Conservation (phyloP, 1,140 invertebrate species). For the Caenorhabditis briggsae region DNA sequence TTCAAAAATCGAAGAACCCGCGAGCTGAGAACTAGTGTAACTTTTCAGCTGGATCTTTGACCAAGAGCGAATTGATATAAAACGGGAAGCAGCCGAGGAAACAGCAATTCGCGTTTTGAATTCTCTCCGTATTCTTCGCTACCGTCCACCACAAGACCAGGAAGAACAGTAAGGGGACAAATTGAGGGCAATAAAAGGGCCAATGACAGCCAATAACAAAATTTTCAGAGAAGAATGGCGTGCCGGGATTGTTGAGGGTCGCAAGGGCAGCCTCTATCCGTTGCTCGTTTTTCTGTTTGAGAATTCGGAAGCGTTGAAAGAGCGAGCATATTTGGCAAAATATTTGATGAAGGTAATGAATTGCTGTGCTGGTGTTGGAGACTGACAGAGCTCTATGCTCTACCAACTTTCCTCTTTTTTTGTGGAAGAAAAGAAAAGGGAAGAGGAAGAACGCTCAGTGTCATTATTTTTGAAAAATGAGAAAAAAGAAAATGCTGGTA, state of each 20-base stretch:
- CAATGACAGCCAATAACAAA: background rate
- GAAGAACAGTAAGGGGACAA: slow-evolving; percentile 42
- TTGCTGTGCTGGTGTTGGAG: background rate
- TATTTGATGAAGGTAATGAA: slow-evolving; percentile 61
- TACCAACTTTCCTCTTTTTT: background rate
- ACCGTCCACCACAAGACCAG: slow-evolving; percentile 22
- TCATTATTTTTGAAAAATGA: slow-evolving; percentile 51
- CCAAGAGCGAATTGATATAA: slow-evolving; percentile 2
- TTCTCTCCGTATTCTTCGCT: slow-evolving; percentile 17
- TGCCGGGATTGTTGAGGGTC: slow-evolving; percentile 57
- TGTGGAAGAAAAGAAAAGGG: background rate
- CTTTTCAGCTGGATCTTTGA: slow-evolving; percentile 42
- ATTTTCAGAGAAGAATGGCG: slow-evolving; percentile 59
- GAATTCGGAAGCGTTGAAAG: slow-evolving; percentile 60
- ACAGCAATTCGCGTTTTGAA: slow-evolving; percentile 29
- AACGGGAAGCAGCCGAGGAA: slow-evolving; percentile 25
- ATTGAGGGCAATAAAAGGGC: slow-evolving; percentile 11
- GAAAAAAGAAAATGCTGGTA: background rate
- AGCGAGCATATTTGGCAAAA: slow-evolving; percentile 62
- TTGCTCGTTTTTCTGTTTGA: slow-evolving; percentile 56
- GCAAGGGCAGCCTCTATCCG: slow-evolving; percentile 48
- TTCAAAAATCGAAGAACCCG: too few relatives aligned
- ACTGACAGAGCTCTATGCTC: background rate
- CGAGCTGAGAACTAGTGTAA: background rate
- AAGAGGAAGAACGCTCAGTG: background rate